These are phyloP conservation scores for Megalonaias nervosa DNA, from an alignment of 1,140 invertebrate species.

Conservation along the genomic window DNA sequence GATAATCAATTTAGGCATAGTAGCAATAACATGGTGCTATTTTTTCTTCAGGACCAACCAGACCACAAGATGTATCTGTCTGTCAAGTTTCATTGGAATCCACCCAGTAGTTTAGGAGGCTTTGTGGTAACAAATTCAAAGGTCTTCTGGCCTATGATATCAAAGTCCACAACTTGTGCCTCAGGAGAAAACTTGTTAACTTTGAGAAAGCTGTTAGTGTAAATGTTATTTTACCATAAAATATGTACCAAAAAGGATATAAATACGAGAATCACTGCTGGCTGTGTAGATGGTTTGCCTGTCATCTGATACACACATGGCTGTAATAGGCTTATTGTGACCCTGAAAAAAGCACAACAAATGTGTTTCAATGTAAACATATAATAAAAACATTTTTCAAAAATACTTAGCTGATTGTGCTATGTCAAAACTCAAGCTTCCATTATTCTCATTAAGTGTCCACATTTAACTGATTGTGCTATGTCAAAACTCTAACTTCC, in stretches of 20 bases:
- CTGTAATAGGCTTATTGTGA: conserved; percentile 98
- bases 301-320: conserved; percentile 86
- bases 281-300: conserved; percentile 89
- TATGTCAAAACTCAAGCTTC: not conserved
- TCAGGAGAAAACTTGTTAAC: no score
- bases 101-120: no score
- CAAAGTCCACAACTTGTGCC: no score
- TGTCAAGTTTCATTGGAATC: no score
- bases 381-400: not conserved
- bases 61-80: no score
- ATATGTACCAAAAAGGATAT: conserved; percentile 56
- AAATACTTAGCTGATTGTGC: not conserved
- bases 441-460: not conserved
- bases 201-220: no score
- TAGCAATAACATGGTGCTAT: no score
- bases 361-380: not conserved
- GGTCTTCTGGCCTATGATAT: no score
- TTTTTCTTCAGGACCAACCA: no score
- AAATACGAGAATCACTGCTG: conserved; percentile 91
- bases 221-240: no score
- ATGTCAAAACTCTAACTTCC: not conserved
- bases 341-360: conserved; percentile 76
- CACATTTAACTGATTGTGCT: not conserved
- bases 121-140: no score
- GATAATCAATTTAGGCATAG: no score